A percentile compares a stretch with the other conserved stretches of the same genome.
Conservation (phyloP, 2,888 invertebrate genomes). For the Lutraria lutraria region DNA sequence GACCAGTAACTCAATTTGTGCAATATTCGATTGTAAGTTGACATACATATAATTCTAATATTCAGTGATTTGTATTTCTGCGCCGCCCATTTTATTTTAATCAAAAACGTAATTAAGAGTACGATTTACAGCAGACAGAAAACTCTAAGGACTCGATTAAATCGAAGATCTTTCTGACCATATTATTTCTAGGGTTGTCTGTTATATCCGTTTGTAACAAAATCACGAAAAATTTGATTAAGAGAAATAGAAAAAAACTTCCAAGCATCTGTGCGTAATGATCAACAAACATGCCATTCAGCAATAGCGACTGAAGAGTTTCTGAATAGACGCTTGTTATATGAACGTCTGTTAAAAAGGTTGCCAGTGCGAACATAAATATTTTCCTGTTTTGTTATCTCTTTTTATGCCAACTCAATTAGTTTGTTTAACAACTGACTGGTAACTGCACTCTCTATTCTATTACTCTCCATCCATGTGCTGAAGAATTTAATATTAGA, state of each 20-base stretch:
- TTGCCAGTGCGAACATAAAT: not conserved
- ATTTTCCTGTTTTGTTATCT: not conserved
- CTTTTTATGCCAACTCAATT: conserved; percentile 1
- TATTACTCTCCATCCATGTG: not conserved
- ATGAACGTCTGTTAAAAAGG: not conserved
- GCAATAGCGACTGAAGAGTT: not conserved
- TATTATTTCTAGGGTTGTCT: no score
- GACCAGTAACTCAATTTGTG: no score
- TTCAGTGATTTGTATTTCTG: no score
- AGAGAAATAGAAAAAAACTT: not conserved
- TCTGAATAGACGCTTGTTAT: not conserved
- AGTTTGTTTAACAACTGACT: not conserved
- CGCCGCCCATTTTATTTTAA: no score
- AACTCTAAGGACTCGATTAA: no score
- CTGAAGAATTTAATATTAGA: not conserved
- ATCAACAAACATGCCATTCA: not conserved
- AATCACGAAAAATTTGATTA: not conserved
- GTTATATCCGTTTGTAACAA: not conserved
- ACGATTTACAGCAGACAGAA: no score
- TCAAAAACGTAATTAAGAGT: no score
- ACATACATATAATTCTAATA: no score
- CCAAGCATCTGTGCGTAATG: not conserved
- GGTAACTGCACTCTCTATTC: not conserved
- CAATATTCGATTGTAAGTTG: no score
- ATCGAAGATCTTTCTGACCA: no score